Percentiles rank a stretch among this genome's conserved stretches.
phyloP scores from a whole-genome alignment of 2,888 invertebrate genomes.

The Lissonota sp. region DNA sequence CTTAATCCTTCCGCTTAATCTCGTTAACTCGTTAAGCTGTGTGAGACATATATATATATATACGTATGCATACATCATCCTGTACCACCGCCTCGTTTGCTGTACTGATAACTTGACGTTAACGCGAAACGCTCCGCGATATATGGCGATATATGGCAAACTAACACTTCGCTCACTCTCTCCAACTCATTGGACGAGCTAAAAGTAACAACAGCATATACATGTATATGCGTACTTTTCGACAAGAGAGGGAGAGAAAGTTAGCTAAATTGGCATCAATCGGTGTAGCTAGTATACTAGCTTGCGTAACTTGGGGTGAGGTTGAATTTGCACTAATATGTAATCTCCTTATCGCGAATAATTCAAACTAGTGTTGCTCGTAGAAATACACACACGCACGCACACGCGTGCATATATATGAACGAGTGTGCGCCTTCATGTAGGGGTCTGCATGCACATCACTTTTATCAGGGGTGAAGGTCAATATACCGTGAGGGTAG shows the following conservation, averaged over 20 bases:
- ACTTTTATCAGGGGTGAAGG: too few relatives aligned
- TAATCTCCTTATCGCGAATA: constrained; percentile 61
- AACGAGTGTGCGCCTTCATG: constrained; percentile 26
- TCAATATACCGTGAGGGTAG: too few relatives aligned
- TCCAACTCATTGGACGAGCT: constrained; percentile 1
- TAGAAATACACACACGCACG: not conserved
- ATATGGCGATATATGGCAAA: constrained; percentile 31
- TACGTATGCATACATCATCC: constrained; percentile 11
- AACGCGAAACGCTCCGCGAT: constrained; percentile 52
- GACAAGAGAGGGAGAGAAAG: constrained; percentile 31
- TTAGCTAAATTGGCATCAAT: constrained; percentile 63
- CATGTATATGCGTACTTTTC: constrained; percentile 26
- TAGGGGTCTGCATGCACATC: constrained; percentile 25
- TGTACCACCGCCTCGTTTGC: constrained; percentile 25
- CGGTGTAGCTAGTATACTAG: constrained; percentile 55
- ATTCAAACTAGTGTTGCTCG: constrained; percentile 50
- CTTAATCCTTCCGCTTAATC: constrained; percentile 65
- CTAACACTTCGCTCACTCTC: constrained; percentile 8
- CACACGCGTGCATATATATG: constrained; percentile 27
- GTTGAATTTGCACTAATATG: constrained; percentile 48
- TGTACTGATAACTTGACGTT: constrained; percentile 61
- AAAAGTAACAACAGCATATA: not conserved
- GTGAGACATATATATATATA: constrained; percentile 16
- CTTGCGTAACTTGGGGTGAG: constrained; percentile 34
- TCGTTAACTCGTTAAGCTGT: constrained; percentile 61